phyloP scores from a whole-genome alignment of 2,113 vertebrate genomes.

The Nymphicus hollandicus region DNA sequence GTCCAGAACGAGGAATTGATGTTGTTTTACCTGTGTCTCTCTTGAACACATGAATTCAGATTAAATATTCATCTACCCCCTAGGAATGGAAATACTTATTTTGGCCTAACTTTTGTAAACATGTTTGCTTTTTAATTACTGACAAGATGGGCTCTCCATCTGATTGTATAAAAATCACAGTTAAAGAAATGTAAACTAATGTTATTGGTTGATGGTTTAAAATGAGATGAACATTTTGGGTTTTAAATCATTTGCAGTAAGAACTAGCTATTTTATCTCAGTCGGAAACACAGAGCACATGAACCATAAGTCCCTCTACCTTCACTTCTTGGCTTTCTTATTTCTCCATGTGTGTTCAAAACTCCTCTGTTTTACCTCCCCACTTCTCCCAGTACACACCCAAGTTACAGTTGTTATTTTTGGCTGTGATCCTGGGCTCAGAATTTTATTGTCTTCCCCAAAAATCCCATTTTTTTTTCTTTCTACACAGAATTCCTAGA shows the following conservation, averaged over 20 bases:
- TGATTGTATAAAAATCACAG: neutral
- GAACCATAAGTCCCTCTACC: neutral
- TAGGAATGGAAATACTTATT: neutral
- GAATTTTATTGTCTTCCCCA: neutral
- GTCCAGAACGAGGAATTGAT: neutral
- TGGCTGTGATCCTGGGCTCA: neutral
- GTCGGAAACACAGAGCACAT: neutral
- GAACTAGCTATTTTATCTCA: neutral
- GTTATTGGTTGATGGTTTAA: neutral
- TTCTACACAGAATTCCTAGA: neutral
- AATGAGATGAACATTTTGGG: neutral
- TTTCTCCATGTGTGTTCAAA: neutral
- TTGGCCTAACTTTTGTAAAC: neutral
- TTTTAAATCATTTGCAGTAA: neutral
- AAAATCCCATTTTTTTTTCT: neutral
- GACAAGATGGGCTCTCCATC: neutral
- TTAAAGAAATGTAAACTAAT: neutral
- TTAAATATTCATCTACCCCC: neutral
- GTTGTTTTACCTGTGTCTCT: neutral
- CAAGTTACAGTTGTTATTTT: neutral
- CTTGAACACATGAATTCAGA: neutral
- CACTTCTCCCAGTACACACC: neutral
- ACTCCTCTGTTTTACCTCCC: neutral
- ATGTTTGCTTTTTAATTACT: neutral
- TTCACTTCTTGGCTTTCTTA: neutral